A percentile compares a stretch with the other conserved stretches of the same genome.
phyloP scores from a whole-genome alignment of 2,888 invertebrate species.

The Machimus rusticus region DNA sequence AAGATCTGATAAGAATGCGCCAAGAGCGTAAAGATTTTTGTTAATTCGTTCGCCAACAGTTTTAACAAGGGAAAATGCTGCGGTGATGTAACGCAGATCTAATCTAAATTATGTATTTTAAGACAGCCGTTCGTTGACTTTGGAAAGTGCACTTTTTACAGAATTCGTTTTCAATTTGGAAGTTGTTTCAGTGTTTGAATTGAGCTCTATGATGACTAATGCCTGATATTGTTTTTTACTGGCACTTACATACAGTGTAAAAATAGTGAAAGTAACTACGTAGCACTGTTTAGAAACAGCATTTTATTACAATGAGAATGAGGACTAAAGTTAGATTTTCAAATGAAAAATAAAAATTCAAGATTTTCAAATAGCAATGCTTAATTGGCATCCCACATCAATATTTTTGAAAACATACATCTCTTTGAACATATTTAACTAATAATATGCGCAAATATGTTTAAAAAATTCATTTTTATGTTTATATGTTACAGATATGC shows the following conservation, averaged over 20 bases:
- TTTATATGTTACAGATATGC: no score
- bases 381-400: no score
- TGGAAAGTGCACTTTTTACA: not conserved
- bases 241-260: not conserved
- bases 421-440: no score
- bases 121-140: not conserved
- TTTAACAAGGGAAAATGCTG: not conserved
- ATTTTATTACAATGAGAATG: not conserved
- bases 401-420: no score
- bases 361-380: no score
- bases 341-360: no score
- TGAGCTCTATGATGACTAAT: not conserved
- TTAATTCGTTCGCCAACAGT: not conserved
- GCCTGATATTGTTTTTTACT: no score
- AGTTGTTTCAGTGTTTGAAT: not conserved
- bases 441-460: no score
- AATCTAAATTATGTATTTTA: not conserved
- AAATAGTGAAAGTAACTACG: not conserved
- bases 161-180: not conserved
- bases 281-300: not conserved
- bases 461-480: no score
- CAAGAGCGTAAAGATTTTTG: not conserved
- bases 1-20: not conserved
- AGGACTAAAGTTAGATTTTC: no score
- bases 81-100: not conserved